Evolutionary conservation across 2,888 invertebrate genomes (phyloP), one percentile per base, ranked within the genome.

Genomic region (Andrena chrysosceles): DNA sequence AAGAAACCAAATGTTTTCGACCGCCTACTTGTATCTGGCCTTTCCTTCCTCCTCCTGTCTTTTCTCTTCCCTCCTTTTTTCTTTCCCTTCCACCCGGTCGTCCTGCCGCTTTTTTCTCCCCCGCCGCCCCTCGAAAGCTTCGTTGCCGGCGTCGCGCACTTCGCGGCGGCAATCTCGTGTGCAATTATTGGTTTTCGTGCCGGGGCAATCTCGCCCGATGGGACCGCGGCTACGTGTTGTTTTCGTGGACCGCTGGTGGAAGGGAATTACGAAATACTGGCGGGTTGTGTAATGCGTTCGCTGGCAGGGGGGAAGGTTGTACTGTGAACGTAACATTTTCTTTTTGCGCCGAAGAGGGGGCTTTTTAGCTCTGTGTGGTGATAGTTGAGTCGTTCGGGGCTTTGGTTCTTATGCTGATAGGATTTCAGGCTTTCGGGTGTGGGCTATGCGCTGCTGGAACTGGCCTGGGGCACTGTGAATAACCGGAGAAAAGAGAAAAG

Each of bases 111-210:
- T 48, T 76, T 66, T 62, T 66, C 16, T 10, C 64, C 49, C 52
- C 8, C n/a, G 0, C 13, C 16, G 13, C 62, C 77, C 73, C 73
- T 81, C 66, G 74, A 83, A 81, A 81, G 71, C 62, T 69, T 49
- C 26, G 33, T 54, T 35, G 42, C 48, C 72, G 33, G 6, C 66
- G 56, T 76, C 59, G 77, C 82, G 82, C 79, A 49, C 64, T 72
- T 77, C 74, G 73, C 67, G 69, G 78, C 84, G 26, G 81, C 87
- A 91, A 92, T 91, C 87, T 86, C 85, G 85, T 83, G 84, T 82
- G 89, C 90, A 91, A 92, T 92, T 92, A 92, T 92, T 92, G 90
- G 89, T 90, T 89, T 90, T 90, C 89, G 85, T 85, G 86, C 83
- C 70, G 48, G 77, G 71, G 68, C 70, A 72, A 85, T 83, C 72